These are phyloP conservation scores for Polydrusus pterygomalis DNA, from an alignment of 2,888 invertebrate genomes.

Conservation along the genomic window DNA sequence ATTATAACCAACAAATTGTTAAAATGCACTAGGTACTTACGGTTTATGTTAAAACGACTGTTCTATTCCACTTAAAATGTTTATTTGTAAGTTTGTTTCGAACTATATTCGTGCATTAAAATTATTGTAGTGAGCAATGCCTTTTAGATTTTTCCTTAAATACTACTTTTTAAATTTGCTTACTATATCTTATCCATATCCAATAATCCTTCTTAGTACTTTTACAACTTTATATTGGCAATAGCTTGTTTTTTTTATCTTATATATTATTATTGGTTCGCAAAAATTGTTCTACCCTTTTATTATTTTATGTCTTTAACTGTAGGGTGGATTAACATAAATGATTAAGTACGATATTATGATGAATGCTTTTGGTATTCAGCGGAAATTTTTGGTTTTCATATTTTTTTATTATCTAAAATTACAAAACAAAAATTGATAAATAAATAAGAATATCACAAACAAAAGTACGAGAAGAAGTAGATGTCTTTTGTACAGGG, in stretches of 20 bases:
- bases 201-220: slow-evolving; percentile 5
- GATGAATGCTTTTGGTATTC: no score
- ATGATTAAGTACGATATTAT: background rate
- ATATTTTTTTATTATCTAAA: no score
- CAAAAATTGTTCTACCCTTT: background rate
- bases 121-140: background rate
- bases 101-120: background rate
- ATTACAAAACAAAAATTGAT: no score
- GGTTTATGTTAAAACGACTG: background rate
- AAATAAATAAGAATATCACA: no score
- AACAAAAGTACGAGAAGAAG: no score
- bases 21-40: no score
- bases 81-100: background rate
- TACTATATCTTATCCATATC: slow-evolving; percentile 10
- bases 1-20: background rate
- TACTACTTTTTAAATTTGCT: slow-evolving; percentile 6
- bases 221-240: slow-evolving; percentile 17
- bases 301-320: slow-evolving; percentile 5
- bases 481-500: no score
- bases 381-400: no score
- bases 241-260: background rate
- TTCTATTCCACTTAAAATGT: background rate
- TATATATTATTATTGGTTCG: background rate
- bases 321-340: background rate
- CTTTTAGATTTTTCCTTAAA: background rate